Conservation (phyloP, 1,140 invertebrate species). For the Phortica variegata region DNA sequence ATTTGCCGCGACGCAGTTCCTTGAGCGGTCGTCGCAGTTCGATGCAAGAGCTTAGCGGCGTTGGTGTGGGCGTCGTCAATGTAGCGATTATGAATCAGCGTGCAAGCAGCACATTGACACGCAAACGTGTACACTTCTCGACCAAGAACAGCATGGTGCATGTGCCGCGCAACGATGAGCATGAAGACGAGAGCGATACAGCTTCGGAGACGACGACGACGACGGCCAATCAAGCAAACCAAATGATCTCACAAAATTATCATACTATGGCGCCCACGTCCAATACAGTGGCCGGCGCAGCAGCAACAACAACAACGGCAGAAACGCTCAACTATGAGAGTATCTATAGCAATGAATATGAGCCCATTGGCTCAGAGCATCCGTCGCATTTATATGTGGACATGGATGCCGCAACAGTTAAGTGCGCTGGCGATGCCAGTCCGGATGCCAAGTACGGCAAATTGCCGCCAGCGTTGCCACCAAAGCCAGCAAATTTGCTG, state of each 20-base stretch:
- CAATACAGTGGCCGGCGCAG: neutral
- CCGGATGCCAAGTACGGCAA: conserved; percentile 16
- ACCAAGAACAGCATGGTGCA: conserved; percentile 56
- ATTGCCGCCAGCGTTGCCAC: conserved; percentile 62
- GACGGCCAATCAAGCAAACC: neutral
- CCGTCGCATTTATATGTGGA: conserved; percentile 58
- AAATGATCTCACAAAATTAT: conserved; percentile 32
- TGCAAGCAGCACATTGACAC: conserved; percentile 19
- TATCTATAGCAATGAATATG: conserved; percentile 62
- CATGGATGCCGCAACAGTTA: conserved; percentile 45
- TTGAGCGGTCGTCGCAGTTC: conserved; percentile 26
- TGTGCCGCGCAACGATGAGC: conserved; percentile 37
- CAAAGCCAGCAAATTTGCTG: conserved; percentile 63
- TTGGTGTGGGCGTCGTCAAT: conserved; percentile 9
- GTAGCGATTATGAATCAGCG: too few relatives aligned
- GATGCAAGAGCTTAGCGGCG: conserved; percentile 10
- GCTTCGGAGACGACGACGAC: neutral
- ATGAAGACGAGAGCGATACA: conserved; percentile 15
- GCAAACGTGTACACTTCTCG: conserved; percentile 55
- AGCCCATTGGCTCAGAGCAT: conserved; percentile 57
- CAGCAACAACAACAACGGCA: neutral
- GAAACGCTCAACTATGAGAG: conserved; percentile 51
- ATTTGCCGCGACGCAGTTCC: conserved; percentile 28
- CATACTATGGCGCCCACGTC: conserved; percentile 16
- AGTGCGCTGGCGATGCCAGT: neutral